Conservation (phyloP, 2,888 invertebrate species). For the Sinohyriopsis cumingii region DNA sequence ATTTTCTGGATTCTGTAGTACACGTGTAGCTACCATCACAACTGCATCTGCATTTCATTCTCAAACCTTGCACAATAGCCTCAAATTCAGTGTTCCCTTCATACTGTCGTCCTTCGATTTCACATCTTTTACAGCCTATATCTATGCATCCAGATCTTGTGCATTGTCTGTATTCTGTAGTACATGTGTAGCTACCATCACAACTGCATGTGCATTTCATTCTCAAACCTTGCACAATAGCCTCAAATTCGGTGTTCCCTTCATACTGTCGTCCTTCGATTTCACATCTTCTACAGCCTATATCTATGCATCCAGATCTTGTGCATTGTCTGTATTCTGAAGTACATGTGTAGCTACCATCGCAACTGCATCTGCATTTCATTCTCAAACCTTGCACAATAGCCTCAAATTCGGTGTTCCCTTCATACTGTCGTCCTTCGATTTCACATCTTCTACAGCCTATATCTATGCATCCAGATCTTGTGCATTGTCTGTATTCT, state of each 20-base stretch:
- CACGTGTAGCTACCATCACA: slow-evolving; percentile 37
- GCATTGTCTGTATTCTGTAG: not conserved
- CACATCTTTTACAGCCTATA: slow-evolving; percentile 13
- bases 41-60: too few species aligned
- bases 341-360: too few species aligned
- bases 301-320: slow-evolving; percentile 18
- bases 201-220: slow-evolving; percentile 29
- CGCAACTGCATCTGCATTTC: slow-evolving; percentile 12
- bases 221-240: slow-evolving; percentile 20
- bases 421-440: slow-evolving; percentile 8
- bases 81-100: slow-evolving; percentile 10
- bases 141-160: slow-evolving; percentile 6
- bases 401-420: slow-evolving; percentile 7
- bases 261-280: slow-evolving; percentile 19
- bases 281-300: slow-evolving; percentile 26
- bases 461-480: slow-evolving; percentile 2
- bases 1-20: slow-evolving; percentile 14
- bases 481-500: slow-evolving; percentile 8
- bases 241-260: slow-evolving; percentile 22
- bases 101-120: slow-evolving; percentile 9
- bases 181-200: slow-evolving; percentile 25
- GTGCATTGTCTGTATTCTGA: slow-evolving; percentile 27
- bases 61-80: slow-evolving; percentile 19
- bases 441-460: not conserved
- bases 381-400: slow-evolving; percentile 14